Conservation (phyloP, 2,113 vertebrate genomes). For the Polypterus bichir region DNA sequence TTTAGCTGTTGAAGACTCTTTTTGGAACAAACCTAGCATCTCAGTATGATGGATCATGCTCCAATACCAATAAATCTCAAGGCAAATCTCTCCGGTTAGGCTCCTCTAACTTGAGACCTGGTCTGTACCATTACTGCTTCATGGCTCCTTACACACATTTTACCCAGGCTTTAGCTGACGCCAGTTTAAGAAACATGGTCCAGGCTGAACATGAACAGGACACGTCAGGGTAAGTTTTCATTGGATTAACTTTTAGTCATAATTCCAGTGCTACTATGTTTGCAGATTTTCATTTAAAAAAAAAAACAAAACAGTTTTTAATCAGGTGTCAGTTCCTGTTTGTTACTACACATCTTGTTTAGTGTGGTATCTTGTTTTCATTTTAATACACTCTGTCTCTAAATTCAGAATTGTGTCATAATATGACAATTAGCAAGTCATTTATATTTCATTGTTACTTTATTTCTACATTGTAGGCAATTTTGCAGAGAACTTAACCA, state of each 20-base stretch:
- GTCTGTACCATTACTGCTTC: conserved; percentile 95
- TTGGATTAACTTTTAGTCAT: background rate
- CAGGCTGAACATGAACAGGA: conserved; percentile 85
- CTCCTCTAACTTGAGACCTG: conserved; percentile 76
- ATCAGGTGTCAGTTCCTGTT: too few relatives aligned
- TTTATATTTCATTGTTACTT: too few relatives aligned
- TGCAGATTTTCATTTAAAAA: too few relatives aligned
- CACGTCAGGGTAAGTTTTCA: conserved; percentile 63
- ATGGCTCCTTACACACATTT: conserved; percentile 97
- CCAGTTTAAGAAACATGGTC: conserved; percentile 89
- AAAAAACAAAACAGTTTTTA: too few relatives aligned
- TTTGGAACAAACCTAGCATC: conserved; percentile 95
- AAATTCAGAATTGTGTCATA: too few relatives aligned
- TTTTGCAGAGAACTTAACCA: too few relatives aligned
- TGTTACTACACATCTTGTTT: too few relatives aligned
- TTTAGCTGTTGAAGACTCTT: conserved; percentile 80
- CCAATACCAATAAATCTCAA: conserved; percentile 72
- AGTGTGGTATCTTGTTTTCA: too few relatives aligned
- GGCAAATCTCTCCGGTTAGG: conserved; percentile 81
- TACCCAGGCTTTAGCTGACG: conserved; percentile 90
- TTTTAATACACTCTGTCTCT: too few relatives aligned
- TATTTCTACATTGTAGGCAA: too few relatives aligned
- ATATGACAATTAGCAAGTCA: too few relatives aligned
- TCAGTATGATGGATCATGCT: conserved; percentile 71
- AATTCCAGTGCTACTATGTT: background rate